Evolutionary conservation across 2,797 vertebrate genomes (phyloP).

Genomic region (Meda fulgida): DNA sequence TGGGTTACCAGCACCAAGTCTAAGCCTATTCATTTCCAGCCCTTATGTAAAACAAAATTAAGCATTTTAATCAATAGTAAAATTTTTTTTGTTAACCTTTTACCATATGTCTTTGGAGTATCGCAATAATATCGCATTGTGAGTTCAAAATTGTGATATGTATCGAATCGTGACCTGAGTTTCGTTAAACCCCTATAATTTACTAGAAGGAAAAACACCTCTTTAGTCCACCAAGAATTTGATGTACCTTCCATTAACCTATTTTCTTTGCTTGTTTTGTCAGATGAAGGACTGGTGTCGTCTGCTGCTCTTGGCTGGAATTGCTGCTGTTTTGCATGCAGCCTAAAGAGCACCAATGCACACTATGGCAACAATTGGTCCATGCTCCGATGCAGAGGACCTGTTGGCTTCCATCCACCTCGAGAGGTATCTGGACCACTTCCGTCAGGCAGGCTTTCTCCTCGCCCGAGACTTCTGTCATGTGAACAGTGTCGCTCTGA

Average conservation of each 20-base stretch:
- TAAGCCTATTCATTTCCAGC: no score
- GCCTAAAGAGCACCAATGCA: slow-evolving; percentile 64
- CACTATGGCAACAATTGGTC: slow-evolving; percentile 82
- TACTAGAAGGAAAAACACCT: no score
- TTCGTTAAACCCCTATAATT: no score
- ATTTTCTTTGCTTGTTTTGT: slow-evolving; percentile 48
- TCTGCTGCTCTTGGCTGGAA: slow-evolving; percentile 62
- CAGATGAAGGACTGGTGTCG: slow-evolving; percentile 71
- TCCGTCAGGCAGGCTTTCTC: slow-evolving; percentile 83
- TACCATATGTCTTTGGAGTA: no score
- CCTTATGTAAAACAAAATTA: no score
- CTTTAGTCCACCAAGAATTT: no score
- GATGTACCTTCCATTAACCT: not conserved
- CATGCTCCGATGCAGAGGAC: slow-evolving; percentile 83
- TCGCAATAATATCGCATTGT: no score
- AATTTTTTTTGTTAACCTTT: no score
- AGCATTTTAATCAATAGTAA: no score
- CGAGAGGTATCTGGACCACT: slow-evolving; percentile 87
- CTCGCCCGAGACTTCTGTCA: slow-evolving; percentile 78
- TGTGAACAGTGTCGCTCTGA: slow-evolving; percentile 83
- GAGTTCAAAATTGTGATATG: no score
- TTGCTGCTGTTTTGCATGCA: slow-evolving; percentile 60
- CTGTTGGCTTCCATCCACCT: slow-evolving; percentile 90
- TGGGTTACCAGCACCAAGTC: no score
- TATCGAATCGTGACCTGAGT: no score